Base-by-base conservation (phyloP, 2,113 vertebrate species). In the Myotis lucifugus region DNA sequence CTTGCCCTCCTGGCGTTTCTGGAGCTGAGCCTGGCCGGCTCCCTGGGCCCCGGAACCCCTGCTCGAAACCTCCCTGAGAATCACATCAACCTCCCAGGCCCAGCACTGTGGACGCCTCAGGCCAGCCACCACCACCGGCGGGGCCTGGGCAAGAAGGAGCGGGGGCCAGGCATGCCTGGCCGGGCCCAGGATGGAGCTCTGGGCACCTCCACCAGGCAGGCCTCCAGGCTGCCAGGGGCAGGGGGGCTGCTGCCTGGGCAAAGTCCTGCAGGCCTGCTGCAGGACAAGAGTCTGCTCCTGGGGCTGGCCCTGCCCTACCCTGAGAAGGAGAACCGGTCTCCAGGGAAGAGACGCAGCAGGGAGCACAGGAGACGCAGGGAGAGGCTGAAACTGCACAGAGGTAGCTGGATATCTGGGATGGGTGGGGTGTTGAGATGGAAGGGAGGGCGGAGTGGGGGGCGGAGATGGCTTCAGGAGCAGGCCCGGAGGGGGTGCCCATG, bases 351-450 rank as follows among this genome's bases (percentile, higher is more conserved):
- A 48, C 98, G 98, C 1, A 97, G 98, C 96, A 98, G 98, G 95
- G 99, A 98, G 78, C 99, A 99, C 13, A 99, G 98, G 66, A 98
- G 98, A 0, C 99, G 99, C 79, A 99, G 99, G 95, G 98, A 98
- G n/a, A 98, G 98, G 50, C 98, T 96, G 91, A 98, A 97, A 27
- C 97, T 96, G 17, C 98, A 97, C 86, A 82, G 96, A 98, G 98
- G 98, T 99, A 98, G 61, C 52, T 27, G 29, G 81, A 27, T 32
- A 5, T 32, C 25, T 40, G 56, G 5, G 2, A 46, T 10, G 48
- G 54, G 8, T 1, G 14, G 70, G n/a, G 14, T 42, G 40, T 72
- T 32, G 13, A 42, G 1, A 0, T 5, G 19, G 29, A 29, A 52
- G 8, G 2, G 56, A 1, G 15, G 34, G 5, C 0, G 1, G 76